Base-by-base conservation (phyloP, 2,113 vertebrate species). In the Actenoides hombroni region DNA sequence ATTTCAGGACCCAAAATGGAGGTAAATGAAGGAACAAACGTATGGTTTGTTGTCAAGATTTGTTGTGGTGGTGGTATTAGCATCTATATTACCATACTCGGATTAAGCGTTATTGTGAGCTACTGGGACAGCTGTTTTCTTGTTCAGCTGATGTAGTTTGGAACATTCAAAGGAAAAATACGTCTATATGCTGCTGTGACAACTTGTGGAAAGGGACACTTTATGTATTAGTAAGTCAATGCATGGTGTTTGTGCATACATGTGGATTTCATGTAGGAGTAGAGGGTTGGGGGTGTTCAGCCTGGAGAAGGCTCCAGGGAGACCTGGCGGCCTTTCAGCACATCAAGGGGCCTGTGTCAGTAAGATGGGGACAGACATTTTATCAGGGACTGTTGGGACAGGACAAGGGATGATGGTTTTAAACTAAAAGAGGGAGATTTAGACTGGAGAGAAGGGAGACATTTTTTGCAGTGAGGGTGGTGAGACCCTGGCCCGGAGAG, bases 1-100 rank as follows among this genome's bases (percentile, higher is more conserved):
- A 48, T 68, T 86, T 79, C 59, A 26, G 80, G 54, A 86, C 87
- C 88, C 80, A 93, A 95, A 90, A 94, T 88, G 94, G 90, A 93
- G 71, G 83, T 49, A 37, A 61, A 61, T 2, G 33, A 85, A 65
- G 63, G 39, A 33, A 54, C 2, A 13, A 46, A 63, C 33, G 13
- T 9, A 16, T 0, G 0, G 20, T n/a, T 91, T 87, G 65, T 85
- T n/a, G 71, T 23, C 1, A 3, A 25, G 56, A 13, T 83, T 33
- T 29, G n/a, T 77, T 21, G 76, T 24, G 49, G 79, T 8, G 49
- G 53, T 46, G 65, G 15, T 46, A 11, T 26, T 51, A 24, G 69
- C 19, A 1, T 2, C 9, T 46, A 2, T 11, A 48, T 88, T 46
- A 26, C 1, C 19, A 0, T 5, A 15, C 57, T 92, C 0, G 0